Percentiles rank a stretch among this genome's conserved stretches.
Conservation (phyloP, 1,140 invertebrate species). For the Drosophila persimilis region DNA sequence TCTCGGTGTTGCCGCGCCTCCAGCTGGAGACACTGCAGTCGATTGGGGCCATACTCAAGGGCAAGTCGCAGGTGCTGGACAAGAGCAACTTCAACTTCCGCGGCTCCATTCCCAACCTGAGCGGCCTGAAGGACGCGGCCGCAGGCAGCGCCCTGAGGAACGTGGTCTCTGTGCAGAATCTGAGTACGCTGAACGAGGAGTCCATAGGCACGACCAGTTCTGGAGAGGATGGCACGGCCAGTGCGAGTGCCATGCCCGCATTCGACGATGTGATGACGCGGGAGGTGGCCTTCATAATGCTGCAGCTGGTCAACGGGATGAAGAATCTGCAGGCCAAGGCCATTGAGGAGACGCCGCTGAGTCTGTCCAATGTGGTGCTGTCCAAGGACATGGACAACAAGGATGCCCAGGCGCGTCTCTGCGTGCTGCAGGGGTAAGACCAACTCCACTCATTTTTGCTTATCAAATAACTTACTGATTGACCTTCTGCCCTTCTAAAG, state of each 20-base stretch:
- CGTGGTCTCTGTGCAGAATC: conserved; percentile 78
- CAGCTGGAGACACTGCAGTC: conserved; percentile 88
- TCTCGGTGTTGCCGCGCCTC: conserved; percentile 88
- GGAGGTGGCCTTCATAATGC: conserved; percentile 88
- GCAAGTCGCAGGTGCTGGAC: conserved; percentile 83
- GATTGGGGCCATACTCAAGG: conserved; percentile 85
- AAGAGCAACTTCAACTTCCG: conserved; percentile 81
- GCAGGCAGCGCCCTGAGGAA: conserved; percentile 59
- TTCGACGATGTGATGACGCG: conserved; percentile 83
- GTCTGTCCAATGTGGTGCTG: conserved; percentile 85
- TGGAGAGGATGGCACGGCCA: conserved; percentile 48
- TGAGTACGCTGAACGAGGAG: conserved; percentile 76
- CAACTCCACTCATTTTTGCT: too few relatives aligned
- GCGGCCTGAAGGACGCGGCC: conserved; percentile 51
- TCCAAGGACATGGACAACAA: conserved; percentile 85
- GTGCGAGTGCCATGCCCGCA: conserved; percentile 66
- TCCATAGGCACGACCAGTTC: conserved; percentile 25
- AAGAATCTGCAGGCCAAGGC: conserved; percentile 93
- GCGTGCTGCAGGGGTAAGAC: conserved; percentile 88
- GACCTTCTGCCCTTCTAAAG: conserved; percentile 15
- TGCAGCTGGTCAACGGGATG: conserved; percentile 91
- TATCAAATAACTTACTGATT: background rate
- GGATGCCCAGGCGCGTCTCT: conserved; percentile 86
- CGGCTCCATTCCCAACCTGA: conserved; percentile 76
- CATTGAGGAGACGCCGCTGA: conserved; percentile 89